These are phyloP conservation scores for Montipora efflorescens DNA, from an alignment of 64 coral and sea anemone species.

Conservation along the genomic window DNA sequence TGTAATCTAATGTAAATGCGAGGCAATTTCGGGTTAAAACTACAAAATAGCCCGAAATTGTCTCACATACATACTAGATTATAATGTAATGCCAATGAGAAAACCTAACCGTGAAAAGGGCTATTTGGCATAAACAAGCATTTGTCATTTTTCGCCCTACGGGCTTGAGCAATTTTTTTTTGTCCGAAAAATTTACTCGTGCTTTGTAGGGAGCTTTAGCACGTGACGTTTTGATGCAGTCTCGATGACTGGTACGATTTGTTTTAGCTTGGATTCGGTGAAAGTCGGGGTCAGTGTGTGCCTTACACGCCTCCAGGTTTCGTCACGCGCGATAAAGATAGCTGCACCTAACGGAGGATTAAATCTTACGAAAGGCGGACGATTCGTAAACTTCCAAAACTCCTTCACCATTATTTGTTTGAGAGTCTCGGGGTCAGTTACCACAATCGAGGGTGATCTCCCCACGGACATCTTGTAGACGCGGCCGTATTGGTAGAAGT, in stretches of 20 bases:
- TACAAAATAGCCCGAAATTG: no score
- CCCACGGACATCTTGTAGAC: slow-evolving; percentile 58
- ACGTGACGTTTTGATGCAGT: background rate
- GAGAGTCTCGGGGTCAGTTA: slow-evolving; percentile 81
- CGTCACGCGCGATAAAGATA: slow-evolving; percentile 37
- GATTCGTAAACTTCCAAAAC: slow-evolving; percentile 77
- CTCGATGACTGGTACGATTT: slow-evolving; percentile 68
- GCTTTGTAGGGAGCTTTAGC: slow-evolving; percentile 35
- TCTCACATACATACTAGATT: no score
- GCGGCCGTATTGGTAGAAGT: slow-evolving; percentile 75
- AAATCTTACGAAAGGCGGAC: slow-evolving; percentile 12
- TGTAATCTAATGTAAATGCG: no score
- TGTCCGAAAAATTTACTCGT: no score
- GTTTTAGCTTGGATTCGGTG: slow-evolving; percentile 65
- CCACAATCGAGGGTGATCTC: slow-evolving; percentile 37
- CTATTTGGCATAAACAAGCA: no score
- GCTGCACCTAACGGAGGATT: slow-evolving; percentile 57
- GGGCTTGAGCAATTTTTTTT: no score
- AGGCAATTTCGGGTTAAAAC: no score
- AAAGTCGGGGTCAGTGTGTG: slow-evolving; percentile 67
- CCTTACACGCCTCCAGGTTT: slow-evolving; percentile 71
- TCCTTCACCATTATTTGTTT: slow-evolving; percentile 84
- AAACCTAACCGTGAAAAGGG: no score
- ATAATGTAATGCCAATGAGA: no score
- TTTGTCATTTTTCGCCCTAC: no score